Percentiles rank a stretch among this genome's conserved stretches.
These are phyloP conservation scores for Drosophila erecta DNA, from an alignment of 1,140 invertebrate genomes.

Conservation along the genomic window DNA sequence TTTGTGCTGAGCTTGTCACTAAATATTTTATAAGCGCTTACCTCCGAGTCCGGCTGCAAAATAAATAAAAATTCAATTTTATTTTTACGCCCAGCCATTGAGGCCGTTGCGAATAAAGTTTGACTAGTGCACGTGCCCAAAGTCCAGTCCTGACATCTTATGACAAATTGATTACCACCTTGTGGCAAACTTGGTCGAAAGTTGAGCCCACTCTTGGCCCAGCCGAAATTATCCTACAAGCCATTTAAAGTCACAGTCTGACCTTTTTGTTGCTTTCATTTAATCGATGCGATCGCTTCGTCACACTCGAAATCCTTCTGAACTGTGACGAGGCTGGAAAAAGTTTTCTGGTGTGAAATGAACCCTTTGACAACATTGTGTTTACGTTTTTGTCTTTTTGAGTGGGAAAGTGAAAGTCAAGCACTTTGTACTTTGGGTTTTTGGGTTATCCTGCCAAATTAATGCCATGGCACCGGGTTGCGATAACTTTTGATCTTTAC, in stretches of 20 bases:
- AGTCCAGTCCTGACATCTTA: constrained; percentile 17
- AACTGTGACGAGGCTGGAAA: constrained; percentile 29
- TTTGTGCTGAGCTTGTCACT: constrained; percentile 52
- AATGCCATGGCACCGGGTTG: constrained; percentile 12
- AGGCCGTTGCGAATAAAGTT: constrained; percentile 9
- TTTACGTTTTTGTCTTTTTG: not conserved
- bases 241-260: constrained; percentile 4
- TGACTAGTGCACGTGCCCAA: constrained; percentile 39
- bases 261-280: constrained; percentile 41
- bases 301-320: constrained; percentile 31
- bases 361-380: constrained; percentile 41
- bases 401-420: constrained; percentile 36
- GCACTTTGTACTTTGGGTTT: constrained; percentile 30
- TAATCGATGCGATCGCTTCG: constrained; percentile 35
- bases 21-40: constrained; percentile 73
- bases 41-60: constrained; percentile 34
- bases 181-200: constrained; percentile 18
- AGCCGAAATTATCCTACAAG: constrained; percentile 29
- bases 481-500: not conserved
- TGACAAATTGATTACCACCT: constrained; percentile 55
- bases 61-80: constrained; percentile 73
- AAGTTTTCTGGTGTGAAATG: constrained; percentile 18
- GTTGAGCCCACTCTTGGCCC: constrained; percentile 26
- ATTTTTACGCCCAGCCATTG: constrained; percentile 28
- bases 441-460: constrained; percentile 10